A percentile compares a stretch with the other conserved stretches of the same genome.
Conservation (phyloP, 1,140 invertebrate species). For the Teleopsis dalmanni region DNA sequence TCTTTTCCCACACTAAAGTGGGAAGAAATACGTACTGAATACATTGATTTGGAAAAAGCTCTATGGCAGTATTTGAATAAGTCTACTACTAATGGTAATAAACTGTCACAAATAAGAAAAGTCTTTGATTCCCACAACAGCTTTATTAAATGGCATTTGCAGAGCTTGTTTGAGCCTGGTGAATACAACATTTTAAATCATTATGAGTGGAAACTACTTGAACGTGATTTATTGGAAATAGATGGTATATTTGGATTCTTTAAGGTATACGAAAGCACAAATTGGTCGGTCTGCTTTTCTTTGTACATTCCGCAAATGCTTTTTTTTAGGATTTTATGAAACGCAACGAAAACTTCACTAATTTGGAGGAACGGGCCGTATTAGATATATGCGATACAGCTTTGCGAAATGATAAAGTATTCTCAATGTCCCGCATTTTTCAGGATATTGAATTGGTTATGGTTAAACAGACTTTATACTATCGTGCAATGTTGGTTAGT, state of each 20-base stretch:
- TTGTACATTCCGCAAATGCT: no score
- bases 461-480: slow-evolving; percentile 52
- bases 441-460: slow-evolving; percentile 30
- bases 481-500: slow-evolving; percentile 56
- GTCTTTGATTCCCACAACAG: slow-evolving; percentile 28
- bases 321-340: slow-evolving; percentile 18
- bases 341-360: slow-evolving; percentile 13
- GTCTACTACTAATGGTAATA: slow-evolving; percentile 22
- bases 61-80: slow-evolving; percentile 33
- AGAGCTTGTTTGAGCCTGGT: slow-evolving; percentile 16
- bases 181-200: slow-evolving; percentile 28
- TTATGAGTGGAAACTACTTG: slow-evolving; percentile 38
- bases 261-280: slow-evolving; percentile 18
- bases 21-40: slow-evolving; percentile 50
- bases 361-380: slow-evolving; percentile 48
- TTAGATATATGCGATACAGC: slow-evolving; percentile 55
- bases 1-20: no score
- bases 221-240: slow-evolving; percentile 26
- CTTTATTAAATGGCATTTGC: slow-evolving; percentile 23
- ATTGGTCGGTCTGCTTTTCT: background rate
- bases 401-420: slow-evolving; percentile 42
- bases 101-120: slow-evolving; percentile 29
- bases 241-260: slow-evolving; percentile 30
- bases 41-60: slow-evolving; percentile 43
- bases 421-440: slow-evolving; percentile 34